Evolutionary conservation across 30 jellyfish, hydroid and myxozoan genomes (phyloP).

Genomic region (Hydractinia echinata): DNA sequence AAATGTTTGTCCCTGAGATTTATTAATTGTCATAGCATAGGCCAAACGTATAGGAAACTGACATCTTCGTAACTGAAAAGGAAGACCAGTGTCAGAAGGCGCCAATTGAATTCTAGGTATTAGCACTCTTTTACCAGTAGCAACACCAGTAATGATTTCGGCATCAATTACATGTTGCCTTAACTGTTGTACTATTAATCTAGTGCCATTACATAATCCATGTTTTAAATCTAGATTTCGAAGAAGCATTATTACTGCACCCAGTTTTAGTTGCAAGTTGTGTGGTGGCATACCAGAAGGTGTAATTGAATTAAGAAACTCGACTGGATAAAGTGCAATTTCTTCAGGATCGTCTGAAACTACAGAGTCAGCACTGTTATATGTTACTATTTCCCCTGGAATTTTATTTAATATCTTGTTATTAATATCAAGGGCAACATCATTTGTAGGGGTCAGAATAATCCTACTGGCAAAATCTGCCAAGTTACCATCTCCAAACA

Average conservation of each 20-base stretch:
- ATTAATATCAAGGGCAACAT: no score
- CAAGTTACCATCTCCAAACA: neutral
- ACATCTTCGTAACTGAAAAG: constrained; percentile 12
- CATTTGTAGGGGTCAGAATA: neutral
- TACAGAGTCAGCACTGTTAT: no score
- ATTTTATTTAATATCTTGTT: no score
- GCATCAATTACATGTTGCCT: constrained; percentile 26
- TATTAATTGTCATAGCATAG: constrained; percentile 40
- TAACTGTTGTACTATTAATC: constrained; percentile 18
- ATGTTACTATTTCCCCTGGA: no score
- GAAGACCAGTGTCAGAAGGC: constrained; percentile 42
- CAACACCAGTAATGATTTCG: no score
- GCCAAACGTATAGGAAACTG: constrained; percentile 52
- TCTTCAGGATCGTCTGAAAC: no score
- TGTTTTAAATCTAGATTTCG: constrained; percentile 20
- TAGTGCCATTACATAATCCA: no score
- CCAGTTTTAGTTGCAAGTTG: constrained; percentile 34
- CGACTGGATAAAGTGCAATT: no score
- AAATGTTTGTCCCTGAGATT: no score
- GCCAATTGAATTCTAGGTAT: neutral
- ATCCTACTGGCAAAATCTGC: constrained; percentile 20
- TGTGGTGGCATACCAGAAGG: constrained; percentile 47
- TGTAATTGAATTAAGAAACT: constrained; percentile 14
- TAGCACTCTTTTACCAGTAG: no score
- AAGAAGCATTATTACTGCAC: constrained; percentile 41